Evolutionary conservation across 2,888 invertebrate species (phyloP).

Genomic region (Acanthosepion esculentum): DNA sequence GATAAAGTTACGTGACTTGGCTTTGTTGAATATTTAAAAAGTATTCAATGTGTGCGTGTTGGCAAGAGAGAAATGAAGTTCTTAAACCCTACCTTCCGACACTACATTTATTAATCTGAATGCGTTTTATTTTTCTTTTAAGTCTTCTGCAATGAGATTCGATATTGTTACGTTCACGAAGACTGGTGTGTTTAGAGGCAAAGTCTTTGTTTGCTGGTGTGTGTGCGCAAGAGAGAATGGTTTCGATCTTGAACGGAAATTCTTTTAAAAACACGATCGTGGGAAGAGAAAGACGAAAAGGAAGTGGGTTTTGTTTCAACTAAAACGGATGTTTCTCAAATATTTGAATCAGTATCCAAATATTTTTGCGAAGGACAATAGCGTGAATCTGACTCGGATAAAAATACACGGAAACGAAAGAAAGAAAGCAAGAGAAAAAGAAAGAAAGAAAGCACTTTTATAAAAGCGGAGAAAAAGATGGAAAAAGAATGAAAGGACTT

Average conservation of each 20-base stretch:
- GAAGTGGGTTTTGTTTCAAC: neutral
- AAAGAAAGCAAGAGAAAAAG: neutral
- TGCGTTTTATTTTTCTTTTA: neutral
- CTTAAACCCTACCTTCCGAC: neutral
- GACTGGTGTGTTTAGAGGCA: neutral
- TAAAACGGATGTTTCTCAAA: neutral
- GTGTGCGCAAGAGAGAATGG: neutral
- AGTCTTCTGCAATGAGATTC: neutral
- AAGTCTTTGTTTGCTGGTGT: neutral
- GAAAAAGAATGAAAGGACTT: no score
- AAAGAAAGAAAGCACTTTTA: neutral
- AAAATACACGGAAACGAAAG: neutral
- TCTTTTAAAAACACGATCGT: neutral
- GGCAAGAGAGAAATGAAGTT: neutral
- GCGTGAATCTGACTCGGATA: neutral
- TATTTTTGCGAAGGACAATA: neutral
- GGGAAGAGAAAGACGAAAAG: neutral
- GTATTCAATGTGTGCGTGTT: neutral
- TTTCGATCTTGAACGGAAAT: neutral
- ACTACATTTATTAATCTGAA: neutral
- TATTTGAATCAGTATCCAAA: neutral
- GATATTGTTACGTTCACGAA: neutral
- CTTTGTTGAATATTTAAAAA: neutral
- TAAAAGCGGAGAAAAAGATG: neutral
- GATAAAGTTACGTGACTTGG: neutral